These are phyloP conservation scores for Clarias magur DNA, from an alignment of 2,113 vertebrate genomes.

Conservation along the genomic window DNA sequence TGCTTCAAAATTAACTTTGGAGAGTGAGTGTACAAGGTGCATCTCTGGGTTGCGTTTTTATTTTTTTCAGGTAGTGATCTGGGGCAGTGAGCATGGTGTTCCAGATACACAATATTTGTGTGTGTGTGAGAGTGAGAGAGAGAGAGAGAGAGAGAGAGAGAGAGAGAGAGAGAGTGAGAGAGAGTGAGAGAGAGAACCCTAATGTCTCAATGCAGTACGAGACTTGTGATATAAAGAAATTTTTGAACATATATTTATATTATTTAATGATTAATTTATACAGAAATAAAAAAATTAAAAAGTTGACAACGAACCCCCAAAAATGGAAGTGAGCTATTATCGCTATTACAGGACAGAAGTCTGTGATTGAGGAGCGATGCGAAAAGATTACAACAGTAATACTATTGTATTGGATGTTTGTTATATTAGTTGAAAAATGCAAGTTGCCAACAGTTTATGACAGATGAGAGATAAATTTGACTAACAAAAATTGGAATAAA, in stretches of 20 bases:
- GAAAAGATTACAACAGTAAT: neutral
- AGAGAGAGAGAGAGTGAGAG: neutral
- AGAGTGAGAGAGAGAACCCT: neutral
- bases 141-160: neutral
- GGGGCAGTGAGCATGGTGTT: neutral
- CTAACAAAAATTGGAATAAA: neutral
- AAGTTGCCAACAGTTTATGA: neutral
- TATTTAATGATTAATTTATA: too few relatives aligned
- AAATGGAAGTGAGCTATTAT: neutral
- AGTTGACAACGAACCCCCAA: neutral
- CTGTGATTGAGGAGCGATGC: neutral
- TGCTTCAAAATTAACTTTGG: too few relatives aligned
- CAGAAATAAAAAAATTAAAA: neutral
- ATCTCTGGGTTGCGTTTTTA: neutral
- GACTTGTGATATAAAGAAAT: neutral
- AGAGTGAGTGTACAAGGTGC: neutral
- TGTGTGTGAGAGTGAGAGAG: neutral
- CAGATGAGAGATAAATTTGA: neutral
- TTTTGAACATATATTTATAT: too few relatives aligned
- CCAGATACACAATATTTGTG: conserved; percentile 2
- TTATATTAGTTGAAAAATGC: neutral
- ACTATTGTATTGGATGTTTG: neutral
- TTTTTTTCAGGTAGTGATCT: conserved; percentile 18
- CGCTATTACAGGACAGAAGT: neutral
- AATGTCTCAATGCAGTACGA: neutral